A percentile compares a stretch with the other conserved stretches of the same genome.
Evolutionary conservation across 2,797 vertebrate species (phyloP).

Genomic region (Chloroceryle amazona): DNA sequence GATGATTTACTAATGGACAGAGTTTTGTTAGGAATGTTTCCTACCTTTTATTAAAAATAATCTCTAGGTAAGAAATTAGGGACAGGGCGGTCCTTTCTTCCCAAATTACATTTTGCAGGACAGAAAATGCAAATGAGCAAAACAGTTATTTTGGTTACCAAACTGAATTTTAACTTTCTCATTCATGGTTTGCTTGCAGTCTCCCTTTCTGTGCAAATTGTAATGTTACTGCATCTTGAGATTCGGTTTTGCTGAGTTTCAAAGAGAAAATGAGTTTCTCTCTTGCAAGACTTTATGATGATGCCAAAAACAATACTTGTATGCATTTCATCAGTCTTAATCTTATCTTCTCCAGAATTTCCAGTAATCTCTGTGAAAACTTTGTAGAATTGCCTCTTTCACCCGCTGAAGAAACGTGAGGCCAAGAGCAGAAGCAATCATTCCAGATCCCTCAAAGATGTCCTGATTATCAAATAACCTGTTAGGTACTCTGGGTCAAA

Average conservation of each 20-base stretch:
- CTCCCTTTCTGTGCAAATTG: not conserved
- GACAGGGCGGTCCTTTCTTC: not conserved
- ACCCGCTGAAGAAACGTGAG: not conserved
- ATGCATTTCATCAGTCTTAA: not conserved
- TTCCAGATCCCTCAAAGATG: not conserved
- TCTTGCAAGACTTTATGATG: not conserved
- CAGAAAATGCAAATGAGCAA: not conserved
- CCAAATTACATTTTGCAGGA: not conserved
- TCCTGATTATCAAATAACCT: not conserved
- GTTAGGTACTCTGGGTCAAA: not conserved
- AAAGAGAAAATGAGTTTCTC: not conserved
- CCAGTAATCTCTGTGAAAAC: not conserved
- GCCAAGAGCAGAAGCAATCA: not conserved
- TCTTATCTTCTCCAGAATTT: not conserved
- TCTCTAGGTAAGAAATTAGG: not conserved
- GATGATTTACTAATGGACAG: not conserved
- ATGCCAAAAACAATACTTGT: not conserved
- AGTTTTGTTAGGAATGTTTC: not conserved
- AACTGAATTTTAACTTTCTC: not conserved
- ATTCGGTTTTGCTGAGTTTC: not conserved
- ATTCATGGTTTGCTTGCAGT: not conserved
- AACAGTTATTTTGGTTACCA: not conserved
- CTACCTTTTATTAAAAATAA: not conserved
- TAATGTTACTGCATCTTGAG: not conserved
- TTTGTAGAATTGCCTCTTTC: not conserved